A percentile compares a stretch with the other conserved stretches of the same genome.
Conservation (phyloP, 2,888 invertebrate genomes). For the Acleris emargana region DNA sequence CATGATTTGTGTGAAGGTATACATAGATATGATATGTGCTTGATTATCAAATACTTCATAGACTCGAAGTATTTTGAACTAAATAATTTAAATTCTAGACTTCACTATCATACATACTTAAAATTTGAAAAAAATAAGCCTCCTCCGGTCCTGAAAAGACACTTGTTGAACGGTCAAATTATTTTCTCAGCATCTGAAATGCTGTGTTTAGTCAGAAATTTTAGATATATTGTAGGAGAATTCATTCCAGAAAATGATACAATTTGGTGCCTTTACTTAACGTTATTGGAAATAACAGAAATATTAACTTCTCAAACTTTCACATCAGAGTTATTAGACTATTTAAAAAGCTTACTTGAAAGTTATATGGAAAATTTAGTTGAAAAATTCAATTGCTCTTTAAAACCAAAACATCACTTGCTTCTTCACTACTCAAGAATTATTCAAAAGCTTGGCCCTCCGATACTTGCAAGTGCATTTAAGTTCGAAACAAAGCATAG, state of each 20-base stretch:
- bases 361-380: constrained; percentile 2
- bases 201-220: background rate
- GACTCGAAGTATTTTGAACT: constrained; percentile 17
- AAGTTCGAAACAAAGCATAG: no score
- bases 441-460: background rate
- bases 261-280: background rate
- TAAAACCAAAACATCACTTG: constrained; percentile 4
- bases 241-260: background rate
- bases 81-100: background rate
- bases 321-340: background rate
- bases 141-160: background rate
- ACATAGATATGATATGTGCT: constrained; percentile 46
- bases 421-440: constrained; percentile 9
- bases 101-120: background rate
- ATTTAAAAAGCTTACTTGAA: constrained; percentile 2
- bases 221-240: background rate
- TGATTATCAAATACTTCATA: constrained; percentile 44
- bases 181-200: constrained; percentile 5
- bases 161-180: background rate
- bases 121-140: constrained; percentile 6
- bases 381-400: background rate
- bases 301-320: constrained; percentile 3
- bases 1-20: constrained; percentile 50
- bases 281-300: constrained; percentile 1
- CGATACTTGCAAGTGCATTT: constrained; percentile 1